These are phyloP conservation scores for Egretta garzetta DNA, from an alignment of 2,113 vertebrate genomes.

Conservation along the genomic window DNA sequence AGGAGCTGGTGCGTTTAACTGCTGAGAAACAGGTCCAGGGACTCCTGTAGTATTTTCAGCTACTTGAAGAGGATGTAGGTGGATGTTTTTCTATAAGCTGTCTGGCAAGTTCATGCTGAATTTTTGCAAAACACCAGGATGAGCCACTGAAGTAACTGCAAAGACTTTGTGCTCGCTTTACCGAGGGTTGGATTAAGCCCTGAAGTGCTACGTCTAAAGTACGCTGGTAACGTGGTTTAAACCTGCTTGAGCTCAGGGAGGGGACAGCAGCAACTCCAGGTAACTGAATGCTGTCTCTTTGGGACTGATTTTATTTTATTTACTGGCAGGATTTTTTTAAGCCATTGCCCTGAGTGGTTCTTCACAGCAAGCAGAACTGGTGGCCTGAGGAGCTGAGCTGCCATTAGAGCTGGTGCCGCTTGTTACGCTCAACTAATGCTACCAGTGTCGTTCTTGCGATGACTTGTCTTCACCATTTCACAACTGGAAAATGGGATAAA, in stretches of 20 bases:
- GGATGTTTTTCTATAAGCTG: neutral
- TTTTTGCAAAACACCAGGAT: neutral
- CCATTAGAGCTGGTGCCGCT: neutral
- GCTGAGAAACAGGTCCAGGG: neutral
- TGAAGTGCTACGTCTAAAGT: neutral
- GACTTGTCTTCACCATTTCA: neutral
- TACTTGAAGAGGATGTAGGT: neutral
- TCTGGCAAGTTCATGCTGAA: neutral
- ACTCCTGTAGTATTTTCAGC: neutral
- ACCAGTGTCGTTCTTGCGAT: rapidly evolving
- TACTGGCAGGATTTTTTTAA: neutral
- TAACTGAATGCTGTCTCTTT: neutral
- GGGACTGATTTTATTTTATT: neutral
- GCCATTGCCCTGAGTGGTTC: neutral
- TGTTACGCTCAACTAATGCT: neutral
- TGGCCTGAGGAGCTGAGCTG: neutral
- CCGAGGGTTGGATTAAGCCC: neutral
- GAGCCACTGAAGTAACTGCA: neutral
- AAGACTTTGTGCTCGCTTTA: neutral
- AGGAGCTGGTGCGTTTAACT: neutral
- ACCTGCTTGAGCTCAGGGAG: neutral
- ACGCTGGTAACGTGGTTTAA: rapidly evolving
- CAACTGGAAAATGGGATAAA: neutral
- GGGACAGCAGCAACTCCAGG: neutral
- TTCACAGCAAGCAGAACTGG: neutral